Evolutionary conservation across 2,888 invertebrate species (phyloP), one percentile per base, ranked within the genome.

Genomic region (Phalera bucephala): DNA sequence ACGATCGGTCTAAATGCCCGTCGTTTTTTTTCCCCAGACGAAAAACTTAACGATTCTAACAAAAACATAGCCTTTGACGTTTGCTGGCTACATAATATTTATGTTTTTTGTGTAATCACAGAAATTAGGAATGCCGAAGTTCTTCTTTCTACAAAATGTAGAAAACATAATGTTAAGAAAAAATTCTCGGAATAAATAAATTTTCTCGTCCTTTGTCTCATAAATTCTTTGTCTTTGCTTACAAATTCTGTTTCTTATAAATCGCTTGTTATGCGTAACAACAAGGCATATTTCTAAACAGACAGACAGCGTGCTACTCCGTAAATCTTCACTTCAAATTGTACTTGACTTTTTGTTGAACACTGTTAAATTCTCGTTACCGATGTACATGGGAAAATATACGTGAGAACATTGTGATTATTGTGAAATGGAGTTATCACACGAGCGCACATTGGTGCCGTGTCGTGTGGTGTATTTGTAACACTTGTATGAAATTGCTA

Each of bases 351-450:
- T 40, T 58, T 55, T 63, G 49, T 51, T 51, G 43, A 51, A 63
- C 61, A 52, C 63, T 53, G 47, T 53, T 64, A 66, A 62, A 60
- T 48, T 62, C 59, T 63, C 55, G 57, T 65, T 64, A 64, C 58
- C 41, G 52, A 60, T 65, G 65, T 65, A 60, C 66, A 69, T 72
- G 71, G 66, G 75, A 74, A 73, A 69, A 61, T 61, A 62, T 58
- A 63, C 70, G 67, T 76, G 75, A 67, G 79, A 80, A 71, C 52
- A 45, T 48, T 61, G 51, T 65, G 68, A 70, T 78, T 65, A 69
- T 65, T 71, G 67, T 62, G 60, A 62, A 67, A 69, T 64, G 64
- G 65, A 60, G 58, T 64, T 70, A 69, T 64, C 65, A 59, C 56
- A 58, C 36, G 50, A 41, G 52, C 55, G 57, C 63, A 56, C 62